phyloP scores from a whole-genome alignment of 2,113 vertebrate genomes.

The Drymodes brunneopygia region DNA sequence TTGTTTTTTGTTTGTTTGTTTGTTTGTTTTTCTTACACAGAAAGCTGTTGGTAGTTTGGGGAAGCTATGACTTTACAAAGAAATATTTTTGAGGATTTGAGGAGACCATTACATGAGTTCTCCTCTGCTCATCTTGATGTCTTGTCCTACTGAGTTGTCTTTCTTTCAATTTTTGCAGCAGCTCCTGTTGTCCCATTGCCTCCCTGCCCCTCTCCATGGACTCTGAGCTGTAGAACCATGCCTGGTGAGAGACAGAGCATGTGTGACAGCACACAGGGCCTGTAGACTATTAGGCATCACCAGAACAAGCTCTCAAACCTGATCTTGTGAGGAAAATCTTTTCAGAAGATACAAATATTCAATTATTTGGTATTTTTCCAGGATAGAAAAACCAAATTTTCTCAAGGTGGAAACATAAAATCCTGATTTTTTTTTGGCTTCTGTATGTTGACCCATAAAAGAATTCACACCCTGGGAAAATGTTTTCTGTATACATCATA shows the following conservation, averaged over 20 bases:
- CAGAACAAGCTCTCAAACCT: background rate
- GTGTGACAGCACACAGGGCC: background rate
- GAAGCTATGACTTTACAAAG: background rate
- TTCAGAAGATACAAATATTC: background rate
- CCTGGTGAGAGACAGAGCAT: fast-evolving
- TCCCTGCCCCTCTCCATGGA: background rate
- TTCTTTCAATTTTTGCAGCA: background rate
- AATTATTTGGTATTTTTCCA: background rate
- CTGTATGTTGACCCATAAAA: background rate
- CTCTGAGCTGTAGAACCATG: background rate
- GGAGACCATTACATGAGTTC: background rate
- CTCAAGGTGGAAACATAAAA: background rate
- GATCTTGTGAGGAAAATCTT: background rate
- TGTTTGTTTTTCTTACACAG: background rate
- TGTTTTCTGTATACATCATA: background rate
- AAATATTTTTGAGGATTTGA: background rate
- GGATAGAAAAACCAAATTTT: background rate
- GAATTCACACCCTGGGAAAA: background rate
- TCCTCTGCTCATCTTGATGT: background rate
- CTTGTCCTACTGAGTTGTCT: background rate
- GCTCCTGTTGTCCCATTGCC: background rate
- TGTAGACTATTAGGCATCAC: background rate
- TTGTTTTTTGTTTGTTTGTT: background rate
- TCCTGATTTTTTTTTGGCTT: background rate
- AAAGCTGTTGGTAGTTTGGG: background rate